Evolutionary conservation across 2,888 invertebrate species (phyloP).

Genomic region (Zygothrica quintamaculata): DNA sequence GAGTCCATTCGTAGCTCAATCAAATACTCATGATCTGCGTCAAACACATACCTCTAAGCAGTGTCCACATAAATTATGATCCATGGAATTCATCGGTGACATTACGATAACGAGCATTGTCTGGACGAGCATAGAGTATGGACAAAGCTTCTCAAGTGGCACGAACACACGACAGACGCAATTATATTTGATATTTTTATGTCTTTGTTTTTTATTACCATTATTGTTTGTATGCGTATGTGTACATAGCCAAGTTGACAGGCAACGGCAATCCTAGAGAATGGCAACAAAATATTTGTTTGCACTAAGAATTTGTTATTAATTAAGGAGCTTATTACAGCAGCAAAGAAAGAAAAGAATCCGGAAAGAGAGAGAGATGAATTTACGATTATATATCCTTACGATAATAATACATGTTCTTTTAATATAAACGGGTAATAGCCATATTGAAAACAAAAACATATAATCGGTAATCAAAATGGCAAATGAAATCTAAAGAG

Average conservation of each 20-base stretch:
- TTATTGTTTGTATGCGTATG: constrained; percentile 34
- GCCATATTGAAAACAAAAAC: too few species aligned
- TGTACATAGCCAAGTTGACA: constrained; percentile 3
- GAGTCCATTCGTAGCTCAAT: constrained; percentile 7
- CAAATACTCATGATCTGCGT: constrained; percentile 37
- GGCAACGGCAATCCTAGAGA: background rate
- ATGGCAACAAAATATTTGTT: background rate
- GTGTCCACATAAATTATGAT: constrained; percentile 66
- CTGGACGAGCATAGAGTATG: constrained; percentile 13
- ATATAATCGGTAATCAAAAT: too few species aligned
- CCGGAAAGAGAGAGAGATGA: background rate
- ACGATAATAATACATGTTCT: too few species aligned
- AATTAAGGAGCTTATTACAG: background rate
- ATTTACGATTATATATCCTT: too few species aligned
- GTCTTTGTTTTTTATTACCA: constrained; percentile 32
- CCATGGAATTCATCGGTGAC: constrained; percentile 67
- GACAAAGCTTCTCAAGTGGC: constrained; percentile 38
- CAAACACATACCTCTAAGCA: constrained; percentile 27
- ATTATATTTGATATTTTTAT: constrained; percentile 71
- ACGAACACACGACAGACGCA: constrained; percentile 46
- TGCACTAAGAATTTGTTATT: background rate
- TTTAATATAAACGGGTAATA: too few species aligned
- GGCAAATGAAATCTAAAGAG: too few species aligned
- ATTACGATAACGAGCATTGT: constrained; percentile 66
- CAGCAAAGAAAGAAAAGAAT: background rate